Evolutionary conservation across 2,797 vertebrate genomes (phyloP).

Genomic region (Channa striata): DNA sequence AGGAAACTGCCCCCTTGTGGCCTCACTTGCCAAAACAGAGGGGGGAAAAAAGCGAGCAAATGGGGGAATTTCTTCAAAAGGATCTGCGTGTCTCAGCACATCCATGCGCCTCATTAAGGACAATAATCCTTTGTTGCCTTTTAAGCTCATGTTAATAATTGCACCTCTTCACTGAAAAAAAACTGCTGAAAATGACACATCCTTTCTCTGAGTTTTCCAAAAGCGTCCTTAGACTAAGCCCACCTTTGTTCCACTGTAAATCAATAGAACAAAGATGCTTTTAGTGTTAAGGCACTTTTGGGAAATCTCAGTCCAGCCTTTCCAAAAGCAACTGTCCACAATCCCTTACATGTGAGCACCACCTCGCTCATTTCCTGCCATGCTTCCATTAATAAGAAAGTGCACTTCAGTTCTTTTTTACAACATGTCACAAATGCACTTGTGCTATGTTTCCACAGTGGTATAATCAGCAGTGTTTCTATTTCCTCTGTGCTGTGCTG

Average conservation of each 20-base stretch:
- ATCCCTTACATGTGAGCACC: conserved; percentile 56
- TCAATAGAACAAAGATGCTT: conserved; percentile 62
- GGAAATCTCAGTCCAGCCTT: conserved; percentile 52
- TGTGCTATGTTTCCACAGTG: conserved; percentile 64
- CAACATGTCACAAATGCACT: conserved; percentile 52
- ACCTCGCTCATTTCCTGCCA: conserved; percentile 78
- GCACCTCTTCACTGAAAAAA: conserved; percentile 18
- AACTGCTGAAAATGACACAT: conserved; percentile 34
- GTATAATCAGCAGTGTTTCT: conserved; percentile 79
- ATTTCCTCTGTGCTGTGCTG: conserved; percentile 74
- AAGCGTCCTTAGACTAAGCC: conserved; percentile 42
- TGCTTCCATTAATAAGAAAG: conserved; percentile 76
- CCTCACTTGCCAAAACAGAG: conserved; percentile 40
- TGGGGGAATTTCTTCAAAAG: conserved; percentile 50
- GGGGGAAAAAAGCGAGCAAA: conserved; percentile 23
- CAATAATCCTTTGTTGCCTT: conserved; percentile 60
- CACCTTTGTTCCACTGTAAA: conserved; percentile 46
- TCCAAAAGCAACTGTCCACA: conserved; percentile 36
- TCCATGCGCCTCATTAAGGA: conserved; percentile 54
- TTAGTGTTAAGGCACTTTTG: conserved; percentile 58
- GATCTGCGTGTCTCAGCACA: conserved; percentile 52
- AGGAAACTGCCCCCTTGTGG: conserved; percentile 85
- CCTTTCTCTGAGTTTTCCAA: conserved; percentile 41
- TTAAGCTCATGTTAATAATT: conserved; percentile 48
- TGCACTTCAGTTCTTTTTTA: conserved; percentile 74